Evolutionary conservation across 2,888 invertebrate species (phyloP).

Genomic region (Leptinotarsa juncta): DNA sequence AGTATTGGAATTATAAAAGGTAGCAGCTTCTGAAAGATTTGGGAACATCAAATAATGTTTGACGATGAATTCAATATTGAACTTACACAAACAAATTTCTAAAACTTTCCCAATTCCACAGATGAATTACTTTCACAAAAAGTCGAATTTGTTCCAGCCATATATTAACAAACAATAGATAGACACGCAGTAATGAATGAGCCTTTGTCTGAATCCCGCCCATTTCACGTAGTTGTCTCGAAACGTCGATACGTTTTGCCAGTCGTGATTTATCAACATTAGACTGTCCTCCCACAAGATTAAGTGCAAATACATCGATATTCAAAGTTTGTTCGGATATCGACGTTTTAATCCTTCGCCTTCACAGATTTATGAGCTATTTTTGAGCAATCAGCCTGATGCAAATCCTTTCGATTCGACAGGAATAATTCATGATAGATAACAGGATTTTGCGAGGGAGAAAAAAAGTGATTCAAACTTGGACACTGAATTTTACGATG

Average conservation of each 20-base stretch:
- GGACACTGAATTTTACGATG: too few relatives aligned
- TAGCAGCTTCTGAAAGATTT: too few relatives aligned
- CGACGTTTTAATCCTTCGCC: conserved; percentile 42
- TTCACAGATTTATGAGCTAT: conserved; percentile 36
- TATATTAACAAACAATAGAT: neutral
- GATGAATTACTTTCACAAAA: neutral
- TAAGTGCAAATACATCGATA: conserved; percentile 55
- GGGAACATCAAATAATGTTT: too few relatives aligned
- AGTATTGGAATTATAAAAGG: too few relatives aligned
- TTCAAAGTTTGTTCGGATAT: conserved; percentile 50
- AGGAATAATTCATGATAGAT: conserved; percentile 8
- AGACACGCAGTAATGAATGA: conserved; percentile 49
- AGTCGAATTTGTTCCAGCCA: neutral
- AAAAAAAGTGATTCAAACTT: neutral
- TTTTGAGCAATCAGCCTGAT: conserved; percentile 17
- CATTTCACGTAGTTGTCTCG: conserved; percentile 49
- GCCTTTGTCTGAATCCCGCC: conserved; percentile 52
- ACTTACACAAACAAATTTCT: too few relatives aligned
- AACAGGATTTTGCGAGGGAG: neutral
- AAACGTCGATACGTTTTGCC: conserved; percentile 57
- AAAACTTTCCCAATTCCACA: too few relatives aligned
- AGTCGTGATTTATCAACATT: conserved; percentile 62
- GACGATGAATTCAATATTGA: too few relatives aligned
- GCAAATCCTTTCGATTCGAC: neutral
- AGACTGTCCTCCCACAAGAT: conserved; percentile 62